Percentiles rank a stretch among this genome's conserved stretches.
Evolutionary conservation across 2,888 invertebrate species (phyloP).

Genomic region (Orthosia gracilis): DNA sequence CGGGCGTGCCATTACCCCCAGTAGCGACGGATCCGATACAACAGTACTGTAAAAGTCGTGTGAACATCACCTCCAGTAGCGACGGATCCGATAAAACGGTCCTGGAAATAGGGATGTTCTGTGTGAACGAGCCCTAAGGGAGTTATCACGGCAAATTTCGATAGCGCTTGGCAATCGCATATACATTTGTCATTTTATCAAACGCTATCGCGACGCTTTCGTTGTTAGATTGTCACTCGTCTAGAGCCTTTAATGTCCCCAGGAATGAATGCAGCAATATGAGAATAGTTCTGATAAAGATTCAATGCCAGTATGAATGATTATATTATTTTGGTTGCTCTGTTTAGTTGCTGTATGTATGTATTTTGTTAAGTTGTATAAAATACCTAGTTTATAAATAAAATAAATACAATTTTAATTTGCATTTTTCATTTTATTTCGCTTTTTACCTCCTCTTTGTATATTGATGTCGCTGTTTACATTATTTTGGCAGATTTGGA

Average conservation of each 20-base stretch:
- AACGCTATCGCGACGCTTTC: too few relatives aligned
- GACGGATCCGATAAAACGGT: too few relatives aligned
- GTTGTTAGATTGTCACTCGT: too few relatives aligned
- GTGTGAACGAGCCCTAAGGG: too few relatives aligned
- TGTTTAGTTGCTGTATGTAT: constrained; percentile 90
- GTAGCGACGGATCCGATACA: too few relatives aligned
- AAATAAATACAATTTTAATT: constrained; percentile 87
- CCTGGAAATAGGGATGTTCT: too few relatives aligned
- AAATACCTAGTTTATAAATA: constrained; percentile 91
- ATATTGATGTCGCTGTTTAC: constrained; percentile 46
- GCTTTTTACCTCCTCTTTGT: constrained; percentile 71
- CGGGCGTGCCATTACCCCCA: too few relatives aligned
- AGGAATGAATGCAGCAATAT: constrained; percentile 70
- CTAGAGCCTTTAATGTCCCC: constrained; percentile 5
- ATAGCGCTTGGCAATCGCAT: too few relatives aligned
- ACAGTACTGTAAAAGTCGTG: too few relatives aligned
- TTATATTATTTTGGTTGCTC: constrained; percentile 87
- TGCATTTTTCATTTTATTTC: constrained; percentile 85
- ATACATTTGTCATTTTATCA: too few relatives aligned
- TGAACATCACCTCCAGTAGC: too few relatives aligned
- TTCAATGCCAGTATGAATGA: constrained; percentile 82
- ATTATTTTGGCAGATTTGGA: constrained; percentile 17
- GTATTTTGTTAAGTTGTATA: constrained; percentile 91
- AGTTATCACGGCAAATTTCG: too few relatives aligned
- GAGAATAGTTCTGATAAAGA: constrained; percentile 42